phyloP scores from a whole-genome alignment of 2,888 invertebrate genomes.

The Aporophyla lueneburgensis region DNA sequence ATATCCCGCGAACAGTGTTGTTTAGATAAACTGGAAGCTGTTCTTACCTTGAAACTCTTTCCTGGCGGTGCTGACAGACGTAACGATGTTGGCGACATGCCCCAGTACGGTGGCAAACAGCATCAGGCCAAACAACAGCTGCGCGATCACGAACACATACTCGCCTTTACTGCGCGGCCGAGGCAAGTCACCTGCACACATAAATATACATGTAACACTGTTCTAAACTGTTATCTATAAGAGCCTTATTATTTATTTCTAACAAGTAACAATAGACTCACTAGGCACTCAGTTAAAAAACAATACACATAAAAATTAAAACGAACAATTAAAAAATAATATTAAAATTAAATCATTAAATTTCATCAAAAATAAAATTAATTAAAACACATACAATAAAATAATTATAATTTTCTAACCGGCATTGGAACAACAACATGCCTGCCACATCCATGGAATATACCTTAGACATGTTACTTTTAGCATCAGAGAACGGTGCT shows the following conservation, averaged over 20 bases:
- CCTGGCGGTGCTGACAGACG: constrained; percentile 98
- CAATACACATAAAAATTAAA: too few relatives aligned
- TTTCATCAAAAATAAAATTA: too few relatives aligned
- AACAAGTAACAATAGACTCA: too few relatives aligned
- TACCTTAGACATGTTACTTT: neutral
- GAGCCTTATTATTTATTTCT: too few relatives aligned
- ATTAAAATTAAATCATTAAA: too few relatives aligned
- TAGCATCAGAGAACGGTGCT: neutral
- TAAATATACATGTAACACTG: neutral
- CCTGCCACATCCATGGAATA: too few relatives aligned
- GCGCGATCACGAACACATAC: constrained; percentile 98
- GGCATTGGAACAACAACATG: too few relatives aligned
- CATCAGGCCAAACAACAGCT: constrained; percentile 98
- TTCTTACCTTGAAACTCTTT: constrained; percentile 99
- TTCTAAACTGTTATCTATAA: neutral
- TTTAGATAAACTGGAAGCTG: neutral
- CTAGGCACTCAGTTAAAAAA: too few relatives aligned
- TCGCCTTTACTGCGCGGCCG: constrained; percentile 98
- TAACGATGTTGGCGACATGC: constrained; percentile 99
- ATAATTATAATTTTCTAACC: too few relatives aligned
- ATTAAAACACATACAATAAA: too few relatives aligned
- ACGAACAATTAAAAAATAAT: too few relatives aligned
- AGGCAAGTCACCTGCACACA: constrained; percentile 93
- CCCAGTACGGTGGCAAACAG: constrained; percentile 99
- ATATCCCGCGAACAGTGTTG: neutral